These are phyloP conservation scores for Teleopsis dalmanni DNA, from an alignment of 1,140 invertebrate genomes.

Conservation along the genomic window DNA sequence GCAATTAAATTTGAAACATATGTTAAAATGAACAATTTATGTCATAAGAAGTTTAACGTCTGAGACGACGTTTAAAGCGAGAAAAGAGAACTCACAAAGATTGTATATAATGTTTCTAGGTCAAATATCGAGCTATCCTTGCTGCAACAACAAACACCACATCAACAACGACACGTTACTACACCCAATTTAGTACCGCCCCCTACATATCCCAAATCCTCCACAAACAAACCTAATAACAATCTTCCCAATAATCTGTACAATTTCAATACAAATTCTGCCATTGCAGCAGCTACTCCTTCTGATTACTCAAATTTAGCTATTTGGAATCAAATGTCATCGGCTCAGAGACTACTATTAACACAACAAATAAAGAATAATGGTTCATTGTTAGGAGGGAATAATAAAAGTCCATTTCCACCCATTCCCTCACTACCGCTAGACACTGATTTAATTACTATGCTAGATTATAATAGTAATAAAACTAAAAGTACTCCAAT, in stretches of 20 bases:
- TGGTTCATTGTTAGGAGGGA: neutral
- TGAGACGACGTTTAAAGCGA: no score
- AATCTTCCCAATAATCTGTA: conserved; percentile 12
- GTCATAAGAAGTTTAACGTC: no score
- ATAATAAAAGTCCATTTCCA: conserved; percentile 20
- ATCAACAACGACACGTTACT: conserved; percentile 22
- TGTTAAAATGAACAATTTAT: conserved; percentile 18
- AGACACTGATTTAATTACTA: conserved; percentile 38
- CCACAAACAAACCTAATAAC: neutral
- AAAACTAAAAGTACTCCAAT: neutral
- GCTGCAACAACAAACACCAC: conserved; percentile 33
- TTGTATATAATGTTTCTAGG: conserved; percentile 45
- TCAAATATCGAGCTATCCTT: conserved; percentile 37
- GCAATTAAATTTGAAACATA: conserved; percentile 10
- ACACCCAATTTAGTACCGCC: conserved; percentile 3
- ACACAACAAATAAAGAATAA: conserved; percentile 34
- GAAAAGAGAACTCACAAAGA: conserved; percentile 10
- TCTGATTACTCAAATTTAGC: conserved; percentile 35
- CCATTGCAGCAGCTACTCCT: conserved; percentile 22
- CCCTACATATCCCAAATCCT: conserved; percentile 4
- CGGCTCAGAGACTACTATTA: conserved; percentile 28
- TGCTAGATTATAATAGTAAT: conserved; percentile 39
- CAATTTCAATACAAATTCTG: conserved; percentile 29
- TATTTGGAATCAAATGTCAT: conserved; percentile 37
- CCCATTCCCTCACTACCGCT: conserved; percentile 31